Base-by-base conservation (phyloP, 2,113 vertebrate genomes). In the Uropsilus gracilis region DNA sequence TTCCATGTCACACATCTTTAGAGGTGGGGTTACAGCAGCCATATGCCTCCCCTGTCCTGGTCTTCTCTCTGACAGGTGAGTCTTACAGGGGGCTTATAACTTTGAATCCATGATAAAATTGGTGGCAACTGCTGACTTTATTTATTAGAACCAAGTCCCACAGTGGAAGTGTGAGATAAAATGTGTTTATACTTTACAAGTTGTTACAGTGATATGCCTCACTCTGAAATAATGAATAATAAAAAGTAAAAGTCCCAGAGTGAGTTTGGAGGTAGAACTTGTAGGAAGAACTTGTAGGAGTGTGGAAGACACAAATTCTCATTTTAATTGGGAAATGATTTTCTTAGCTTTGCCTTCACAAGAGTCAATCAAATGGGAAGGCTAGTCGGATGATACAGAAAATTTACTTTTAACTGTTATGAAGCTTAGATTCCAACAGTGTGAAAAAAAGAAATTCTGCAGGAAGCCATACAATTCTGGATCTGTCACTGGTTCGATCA, bases 51-150 rank as follows among this genome's bases (percentile, higher is more conserved):
- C 55, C 7, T 82, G 10, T 37, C 26, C 26, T 68, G 53, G 8
- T 48, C 3, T 0, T 48, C 6, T 32, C 10, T 82, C 4, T 57
- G 18, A 34, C 14, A 75, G 3, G 14, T 17, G 26, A 8, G 7
- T 44, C 6, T 1, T 71, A 6, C 10, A 55, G 28, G 5, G 2
- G 14, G 1, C 3, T 7, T 34, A 1, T 12, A n/a, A 44, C 2
- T 17, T 34, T 16, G 13, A 59, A 20, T n/a, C 11, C 12, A 42
- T 2, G 17, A 10, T 37, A 59, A 84, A 34, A 69, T 44, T 11
- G 12, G 13, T 55, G 13, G 22, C 53, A 32, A 55, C 16, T 26
- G 26, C 28, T 46, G 34, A 14, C 3, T 4, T 72, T 59, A 42
- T 53, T 77, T 84, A 59, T 83, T 61, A 78, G 13, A 77, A 90